Evolutionary conservation across 2,888 invertebrate species (phyloP).

Genomic region (Cryptocephalus moraei): DNA sequence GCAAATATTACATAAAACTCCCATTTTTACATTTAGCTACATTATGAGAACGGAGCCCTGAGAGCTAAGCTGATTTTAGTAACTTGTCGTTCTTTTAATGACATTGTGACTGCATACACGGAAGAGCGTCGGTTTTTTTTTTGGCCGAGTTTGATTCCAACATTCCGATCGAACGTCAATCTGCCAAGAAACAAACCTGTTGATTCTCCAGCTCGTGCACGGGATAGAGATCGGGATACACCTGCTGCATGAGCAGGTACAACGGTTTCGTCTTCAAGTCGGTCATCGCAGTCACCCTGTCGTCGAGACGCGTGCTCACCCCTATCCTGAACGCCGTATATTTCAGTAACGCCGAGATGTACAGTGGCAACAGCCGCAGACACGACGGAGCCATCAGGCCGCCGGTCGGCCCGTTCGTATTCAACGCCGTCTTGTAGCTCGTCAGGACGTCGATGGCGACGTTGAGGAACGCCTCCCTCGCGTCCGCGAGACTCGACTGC

Average conservation of each 20-base stretch:
- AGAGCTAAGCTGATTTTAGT: no score
- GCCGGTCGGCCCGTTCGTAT: slow-evolving; percentile 47
- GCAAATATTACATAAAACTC: no score
- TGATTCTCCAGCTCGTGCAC: slow-evolving; percentile 57
- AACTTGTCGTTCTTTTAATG: no score
- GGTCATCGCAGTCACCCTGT: slow-evolving; percentile 88
- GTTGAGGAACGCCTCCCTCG: slow-evolving; percentile 92
- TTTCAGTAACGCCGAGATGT: slow-evolving; percentile 82
- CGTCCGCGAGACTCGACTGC: slow-evolving; percentile 79
- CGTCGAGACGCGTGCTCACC: slow-evolving; percentile 78
- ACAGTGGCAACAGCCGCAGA: slow-evolving; percentile 76
- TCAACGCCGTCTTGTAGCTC: slow-evolving; percentile 58
- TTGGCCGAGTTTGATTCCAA: no score
- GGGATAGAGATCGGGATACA: slow-evolving; percentile 90
- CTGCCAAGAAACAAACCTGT: slow-evolving; percentile 11
- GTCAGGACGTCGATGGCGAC: slow-evolving; percentile 83
- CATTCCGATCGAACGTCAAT: no score
- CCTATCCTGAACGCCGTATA: slow-evolving; percentile 84
- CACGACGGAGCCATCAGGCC: slow-evolving; percentile 68
- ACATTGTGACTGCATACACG: no score
- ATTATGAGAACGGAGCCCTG: no score
- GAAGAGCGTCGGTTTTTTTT: no score
- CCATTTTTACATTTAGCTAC: no score
- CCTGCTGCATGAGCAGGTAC: slow-evolving; percentile 63
- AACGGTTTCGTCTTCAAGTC: slow-evolving; percentile 84